These are phyloP conservation scores for Magallana angulata DNA, from an alignment of 1,140 invertebrate species.

Conservation along the genomic window DNA sequence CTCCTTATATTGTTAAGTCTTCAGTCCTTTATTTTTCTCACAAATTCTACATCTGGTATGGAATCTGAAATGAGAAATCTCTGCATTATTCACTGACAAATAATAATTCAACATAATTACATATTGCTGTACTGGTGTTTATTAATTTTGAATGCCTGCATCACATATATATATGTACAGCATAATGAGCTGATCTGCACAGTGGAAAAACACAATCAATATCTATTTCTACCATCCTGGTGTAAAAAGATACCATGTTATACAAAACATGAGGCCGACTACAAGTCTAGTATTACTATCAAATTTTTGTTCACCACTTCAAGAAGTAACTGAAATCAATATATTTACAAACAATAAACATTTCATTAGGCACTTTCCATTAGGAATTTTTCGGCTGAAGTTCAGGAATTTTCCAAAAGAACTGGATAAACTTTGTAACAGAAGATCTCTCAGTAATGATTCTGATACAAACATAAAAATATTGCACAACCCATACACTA, in stretches of 20 bases:
- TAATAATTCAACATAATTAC: not conserved
- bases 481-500: too few species aligned
- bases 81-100: not conserved
- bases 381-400: too few species aligned
- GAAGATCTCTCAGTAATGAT: too few species aligned
- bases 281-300: too few species aligned
- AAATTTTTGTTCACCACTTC: too few species aligned
- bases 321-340: too few species aligned
- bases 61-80: not conserved
- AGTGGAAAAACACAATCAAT: constrained; percentile 11
- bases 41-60: not conserved
- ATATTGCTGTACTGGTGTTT: not conserved
- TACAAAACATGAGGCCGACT: too few species aligned
- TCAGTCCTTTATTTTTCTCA: not conserved
- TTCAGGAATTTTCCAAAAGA: too few species aligned
- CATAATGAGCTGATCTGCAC: not conserved
- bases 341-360: too few species aligned
- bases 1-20: not conserved
- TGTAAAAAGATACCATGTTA: not conserved
- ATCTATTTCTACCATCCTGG: not conserved
- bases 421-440: too few species aligned
- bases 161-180: not conserved
- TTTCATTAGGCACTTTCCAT: too few species aligned
- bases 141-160: constrained; percentile 2
- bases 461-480: too few species aligned